Conservation (phyloP, 2,888 invertebrate species). For the Steinernema carpocapsae region DNA sequence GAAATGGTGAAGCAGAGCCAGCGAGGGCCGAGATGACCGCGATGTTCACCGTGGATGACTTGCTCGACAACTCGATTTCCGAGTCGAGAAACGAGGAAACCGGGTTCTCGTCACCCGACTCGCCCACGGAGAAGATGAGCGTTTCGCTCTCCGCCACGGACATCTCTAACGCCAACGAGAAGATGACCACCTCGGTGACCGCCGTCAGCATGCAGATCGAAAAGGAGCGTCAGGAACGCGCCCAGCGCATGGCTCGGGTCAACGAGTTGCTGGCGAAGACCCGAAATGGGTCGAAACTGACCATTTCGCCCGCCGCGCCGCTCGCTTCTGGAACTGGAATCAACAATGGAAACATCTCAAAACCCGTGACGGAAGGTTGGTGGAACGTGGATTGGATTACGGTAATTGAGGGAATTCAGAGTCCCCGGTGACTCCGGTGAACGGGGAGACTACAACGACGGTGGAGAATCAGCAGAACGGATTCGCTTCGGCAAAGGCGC, state of each 20-base stretch:
- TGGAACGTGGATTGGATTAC: neutral
- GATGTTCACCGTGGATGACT: neutral
- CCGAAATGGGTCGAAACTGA: slow-evolving; percentile 16
- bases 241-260: slow-evolving; percentile 17
- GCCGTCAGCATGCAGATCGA: slow-evolving; percentile 10
- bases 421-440: slow-evolving; percentile 24
- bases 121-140: neutral
- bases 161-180: neutral
- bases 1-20: neutral
- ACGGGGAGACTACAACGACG: slow-evolving; percentile 30
- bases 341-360: slow-evolving; percentile 2
- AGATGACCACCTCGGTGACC: slow-evolving; percentile 17
- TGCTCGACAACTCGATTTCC: neutral
- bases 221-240: slow-evolving; percentile 27
- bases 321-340: neutral
- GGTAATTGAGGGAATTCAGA: neutral
- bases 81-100: neutral
- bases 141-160: neutral
- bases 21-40: neutral
- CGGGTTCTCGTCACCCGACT: neutral
- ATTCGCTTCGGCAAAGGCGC: slow-evolving; percentile 32
- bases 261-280: slow-evolving; percentile 20
- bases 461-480: slow-evolving; percentile 34
- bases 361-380: slow-evolving; percentile 25
- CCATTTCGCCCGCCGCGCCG: neutral